phyloP scores from a whole-genome alignment of 2,888 invertebrate genomes.

The Drosophila siamana region DNA sequence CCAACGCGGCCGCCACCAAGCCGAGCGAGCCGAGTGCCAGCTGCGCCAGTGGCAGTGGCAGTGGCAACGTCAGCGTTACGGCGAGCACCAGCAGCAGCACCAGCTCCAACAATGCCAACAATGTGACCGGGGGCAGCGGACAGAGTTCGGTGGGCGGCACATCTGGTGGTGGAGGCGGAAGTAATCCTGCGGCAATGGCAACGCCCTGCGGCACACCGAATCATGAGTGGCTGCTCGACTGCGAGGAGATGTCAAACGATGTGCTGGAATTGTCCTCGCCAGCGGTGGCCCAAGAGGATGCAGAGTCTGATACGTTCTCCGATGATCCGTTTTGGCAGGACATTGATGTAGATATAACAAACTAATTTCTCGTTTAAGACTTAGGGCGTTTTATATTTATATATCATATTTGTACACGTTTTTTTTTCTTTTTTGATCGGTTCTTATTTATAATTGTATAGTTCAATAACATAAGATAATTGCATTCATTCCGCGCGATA shows the following conservation, averaged over 20 bases:
- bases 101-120: slow-evolving; percentile 50
- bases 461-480: slow-evolving; percentile 3
- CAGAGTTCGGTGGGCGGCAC: background rate
- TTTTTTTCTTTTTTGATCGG: background rate
- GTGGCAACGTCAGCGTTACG: slow-evolving; percentile 45
- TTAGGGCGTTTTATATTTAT: too few relatives aligned
- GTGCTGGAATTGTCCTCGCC: slow-evolving; percentile 83
- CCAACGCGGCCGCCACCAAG: slow-evolving; percentile 8
- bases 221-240: slow-evolving; percentile 82
- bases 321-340: slow-evolving; percentile 88
- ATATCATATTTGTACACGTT: background rate
- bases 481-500: slow-evolving; percentile 4
- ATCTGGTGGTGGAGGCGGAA: background rate
- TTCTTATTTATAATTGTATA: background rate
- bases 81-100: slow-evolving; percentile 32
- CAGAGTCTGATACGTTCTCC: slow-evolving; percentile 86
- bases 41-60: slow-evolving; percentile 32
- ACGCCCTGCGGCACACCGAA: slow-evolving; percentile 61
- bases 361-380: slow-evolving; percentile 27
- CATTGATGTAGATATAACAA: slow-evolving; percentile 87
- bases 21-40: slow-evolving; percentile 6
- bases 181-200: slow-evolving; percentile 46
- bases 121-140: background rate
- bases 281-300: slow-evolving; percentile 83
- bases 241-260: slow-evolving; percentile 82